phyloP scores from a whole-genome alignment of 1,140 invertebrate species.

The Drosophila aff. region DNA sequence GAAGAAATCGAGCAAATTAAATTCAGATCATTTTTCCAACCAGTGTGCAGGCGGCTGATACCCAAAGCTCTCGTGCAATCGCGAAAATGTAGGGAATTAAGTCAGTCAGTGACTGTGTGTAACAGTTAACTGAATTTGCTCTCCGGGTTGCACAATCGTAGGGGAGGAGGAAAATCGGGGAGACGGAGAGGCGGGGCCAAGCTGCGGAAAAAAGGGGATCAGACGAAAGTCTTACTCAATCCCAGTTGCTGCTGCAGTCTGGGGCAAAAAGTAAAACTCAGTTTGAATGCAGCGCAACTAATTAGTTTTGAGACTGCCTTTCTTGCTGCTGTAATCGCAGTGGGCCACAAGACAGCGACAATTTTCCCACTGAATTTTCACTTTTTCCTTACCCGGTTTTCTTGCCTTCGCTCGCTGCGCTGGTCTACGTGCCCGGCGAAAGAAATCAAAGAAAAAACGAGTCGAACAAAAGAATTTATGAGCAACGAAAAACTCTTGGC shows the following conservation, averaged over 20 bases:
- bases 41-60: constrained; percentile 13
- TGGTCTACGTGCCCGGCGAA: constrained; percentile 30
- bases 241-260: constrained; percentile 41
- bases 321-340: constrained; percentile 56
- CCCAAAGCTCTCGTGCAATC: constrained; percentile 35
- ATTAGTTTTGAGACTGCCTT: constrained; percentile 72
- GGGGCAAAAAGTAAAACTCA: constrained; percentile 64
- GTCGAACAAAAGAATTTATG: constrained; percentile 74
- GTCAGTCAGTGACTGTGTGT: constrained; percentile 75
- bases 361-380: constrained; percentile 80
- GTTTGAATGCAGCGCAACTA: constrained; percentile 75
- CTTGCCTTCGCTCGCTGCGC: constrained; percentile 3
- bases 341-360: constrained; percentile 68
- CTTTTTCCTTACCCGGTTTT: constrained; percentile 61
- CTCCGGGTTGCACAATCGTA: constrained; percentile 18
- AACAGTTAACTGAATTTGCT: constrained; percentile 80
- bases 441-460: constrained; percentile 68
- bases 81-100: constrained; percentile 79
- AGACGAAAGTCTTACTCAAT: constrained; percentile 76
- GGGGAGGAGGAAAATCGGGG: constrained; percentile 3
- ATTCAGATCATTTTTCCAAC: constrained; percentile 16
- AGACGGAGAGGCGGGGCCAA: neutral
- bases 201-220: constrained; percentile 21
- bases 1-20: constrained; percentile 8
- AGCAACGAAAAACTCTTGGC: constrained; percentile 69